Evolutionary conservation across 1,140 invertebrate species (phyloP).

Genomic region (Ctenoplectra terminalis): DNA sequence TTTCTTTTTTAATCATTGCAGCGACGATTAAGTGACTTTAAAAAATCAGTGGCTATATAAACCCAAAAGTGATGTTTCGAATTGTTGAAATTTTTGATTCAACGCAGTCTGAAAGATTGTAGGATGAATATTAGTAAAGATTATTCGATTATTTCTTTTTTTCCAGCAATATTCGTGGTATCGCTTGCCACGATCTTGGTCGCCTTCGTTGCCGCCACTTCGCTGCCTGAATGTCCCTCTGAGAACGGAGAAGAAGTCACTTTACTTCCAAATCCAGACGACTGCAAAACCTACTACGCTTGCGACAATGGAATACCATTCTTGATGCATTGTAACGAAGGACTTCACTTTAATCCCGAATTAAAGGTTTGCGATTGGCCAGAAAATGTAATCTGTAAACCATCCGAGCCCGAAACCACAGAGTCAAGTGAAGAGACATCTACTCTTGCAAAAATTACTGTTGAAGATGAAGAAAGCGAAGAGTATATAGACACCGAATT

Average conservation of each 20-base stretch:
- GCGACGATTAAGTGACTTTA: background rate
- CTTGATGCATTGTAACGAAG: background rate
- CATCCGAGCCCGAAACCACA: no score
- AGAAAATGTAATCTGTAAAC: background rate
- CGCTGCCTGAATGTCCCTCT: background rate
- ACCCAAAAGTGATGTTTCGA: no score
- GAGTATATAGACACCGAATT: no score
- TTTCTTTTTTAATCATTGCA: background rate
- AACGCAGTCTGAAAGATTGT: background rate
- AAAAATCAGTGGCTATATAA: background rate
- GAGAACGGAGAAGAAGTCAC: background rate
- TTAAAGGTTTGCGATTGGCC: constrained; percentile 21
- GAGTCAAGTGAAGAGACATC: no score
- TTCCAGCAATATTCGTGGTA: background rate
- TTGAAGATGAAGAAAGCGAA: no score
- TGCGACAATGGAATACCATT: background rate
- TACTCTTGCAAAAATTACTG: no score
- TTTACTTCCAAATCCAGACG: constrained; percentile 1
- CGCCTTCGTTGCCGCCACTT: background rate
- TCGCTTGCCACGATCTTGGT: background rate
- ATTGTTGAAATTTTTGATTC: background rate
- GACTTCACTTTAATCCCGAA: background rate
- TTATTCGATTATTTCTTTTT: background rate
- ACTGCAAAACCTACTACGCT: background rate
- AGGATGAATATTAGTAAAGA: background rate